A percentile compares a stretch with the other conserved stretches of the same genome.
Conservation (phyloP, 2,888 invertebrate species). For the Enchytraeus crypticus region DNA sequence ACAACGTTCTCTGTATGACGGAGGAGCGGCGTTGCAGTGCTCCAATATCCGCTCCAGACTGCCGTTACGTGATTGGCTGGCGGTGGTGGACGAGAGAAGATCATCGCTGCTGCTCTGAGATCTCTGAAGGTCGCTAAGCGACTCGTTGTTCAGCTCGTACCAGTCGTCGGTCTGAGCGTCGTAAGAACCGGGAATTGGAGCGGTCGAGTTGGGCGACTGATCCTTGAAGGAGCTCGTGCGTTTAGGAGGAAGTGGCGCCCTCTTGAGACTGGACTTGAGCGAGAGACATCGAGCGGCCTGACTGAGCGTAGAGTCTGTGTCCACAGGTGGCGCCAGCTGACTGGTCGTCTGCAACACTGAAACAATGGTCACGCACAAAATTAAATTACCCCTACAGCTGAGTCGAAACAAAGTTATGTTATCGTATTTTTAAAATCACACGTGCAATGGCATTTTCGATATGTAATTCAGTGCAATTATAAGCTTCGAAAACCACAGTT, state of each 20-base stretch:
- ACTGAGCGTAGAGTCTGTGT: slow-evolving; percentile 31
- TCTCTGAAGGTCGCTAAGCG: slow-evolving; percentile 15
- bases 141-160: slow-evolving; percentile 16
- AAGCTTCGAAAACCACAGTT: too few species aligned
- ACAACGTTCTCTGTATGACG: neutral
- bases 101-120: slow-evolving; percentile 28
- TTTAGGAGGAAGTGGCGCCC: slow-evolving; percentile 90
- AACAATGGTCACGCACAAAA: too few species aligned
- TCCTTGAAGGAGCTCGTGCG: slow-evolving; percentile 72
- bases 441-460: too few species aligned
- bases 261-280: slow-evolving; percentile 42
- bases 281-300: slow-evolving; percentile 35
- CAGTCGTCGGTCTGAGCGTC: neutral
- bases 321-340: neutral
- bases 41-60: slow-evolving; percentile 25
- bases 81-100: slow-evolving; percentile 24
- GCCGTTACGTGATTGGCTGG: slow-evolving; percentile 25
- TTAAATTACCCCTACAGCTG: too few species aligned
- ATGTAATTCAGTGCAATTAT: too few species aligned
- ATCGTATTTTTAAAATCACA: too few species aligned
- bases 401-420: too few species aligned
- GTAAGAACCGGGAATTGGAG: neutral
- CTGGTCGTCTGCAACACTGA: too few species aligned
- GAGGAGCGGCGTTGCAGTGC: slow-evolving; percentile 1
- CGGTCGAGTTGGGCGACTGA: slow-evolving; percentile 14